A percentile compares a stretch with the other conserved stretches of the same genome.
These are phyloP conservation scores for Esox niger DNA, from an alignment of 2,113 vertebrate genomes.

Conservation along the genomic window DNA sequence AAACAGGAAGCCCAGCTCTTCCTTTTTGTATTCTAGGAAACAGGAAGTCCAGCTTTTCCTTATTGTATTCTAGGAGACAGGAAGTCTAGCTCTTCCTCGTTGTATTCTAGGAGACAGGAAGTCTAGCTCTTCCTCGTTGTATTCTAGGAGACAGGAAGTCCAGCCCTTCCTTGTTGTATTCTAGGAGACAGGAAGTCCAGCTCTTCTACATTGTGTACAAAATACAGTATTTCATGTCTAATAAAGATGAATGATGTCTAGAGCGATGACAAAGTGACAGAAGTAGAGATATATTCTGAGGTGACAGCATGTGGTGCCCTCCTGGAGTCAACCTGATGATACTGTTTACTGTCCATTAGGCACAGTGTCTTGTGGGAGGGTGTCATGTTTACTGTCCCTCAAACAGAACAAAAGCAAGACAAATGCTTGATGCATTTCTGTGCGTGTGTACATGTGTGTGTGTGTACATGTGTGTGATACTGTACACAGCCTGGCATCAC, in stretches of 20 bases:
- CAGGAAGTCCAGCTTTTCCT: not conserved
- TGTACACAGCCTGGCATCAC: too few relatives aligned
- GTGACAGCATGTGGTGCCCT: not conserved
- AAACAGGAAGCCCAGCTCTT: not conserved
- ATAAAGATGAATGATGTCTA: not conserved
- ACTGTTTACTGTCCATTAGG: slow-evolving; percentile 46
- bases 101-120: too few relatives aligned
- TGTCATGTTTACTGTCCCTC: not conserved
- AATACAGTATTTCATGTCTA: not conserved
- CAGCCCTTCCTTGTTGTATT: not conserved
- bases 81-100: not conserved
- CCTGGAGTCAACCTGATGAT: not conserved
- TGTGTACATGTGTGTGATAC: slow-evolving; percentile 22
- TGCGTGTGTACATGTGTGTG: slow-evolving; percentile 16
- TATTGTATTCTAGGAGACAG: slow-evolving; percentile 6
- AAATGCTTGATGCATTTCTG: slow-evolving; percentile 9
- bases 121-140: slow-evolving; percentile 2
- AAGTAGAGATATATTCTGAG: not conserved
- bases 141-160: not conserved
- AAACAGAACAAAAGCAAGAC: slow-evolving; percentile 23
- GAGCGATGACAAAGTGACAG: not conserved
- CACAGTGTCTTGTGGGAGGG: slow-evolving; percentile 46
- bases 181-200: not conserved
- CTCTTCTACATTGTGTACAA: not conserved
- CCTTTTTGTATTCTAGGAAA: not conserved